Evolutionary conservation across 2,113 vertebrate genomes (phyloP), one percentile per base, ranked within the genome.

Genomic region (Eulemur rufifrons): DNA sequence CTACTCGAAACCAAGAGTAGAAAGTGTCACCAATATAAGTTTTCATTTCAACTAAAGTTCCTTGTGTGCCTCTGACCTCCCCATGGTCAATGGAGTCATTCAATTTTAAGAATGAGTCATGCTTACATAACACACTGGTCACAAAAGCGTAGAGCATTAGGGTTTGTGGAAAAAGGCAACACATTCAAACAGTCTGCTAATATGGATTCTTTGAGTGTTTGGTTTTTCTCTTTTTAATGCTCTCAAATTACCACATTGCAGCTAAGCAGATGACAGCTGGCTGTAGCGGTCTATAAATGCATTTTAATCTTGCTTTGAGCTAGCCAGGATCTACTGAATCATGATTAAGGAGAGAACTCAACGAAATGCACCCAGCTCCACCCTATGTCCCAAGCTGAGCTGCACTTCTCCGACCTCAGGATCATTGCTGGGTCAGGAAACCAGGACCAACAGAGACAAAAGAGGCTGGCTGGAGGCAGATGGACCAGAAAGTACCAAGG

Each of bases 201-300:
- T 29, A 83, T 52, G 27, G 45, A 83, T 42, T 54, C 61, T n/a
- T 78, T 11, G 32, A 34, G 29, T 39, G 66, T 68, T 69, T 39
- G 34, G 5, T 42, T 37, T 34, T 69, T 14, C 39, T 68, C 18
- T 39, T 63, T 68, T 88, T 68, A 69, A 37, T 82, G 42, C 37
- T 92, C 29, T 96, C 92, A 37, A 29, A 78, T 89, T 10, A 80
- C 61, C 74, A 78, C 34, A n/a, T 11, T 61, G 54, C 52, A 64
- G 73, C n/a, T 64, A 27, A 94, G 54, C 71, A 61, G 78, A 42
- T 66, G 84, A 69, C 56, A 69, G 89, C 63, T 82, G 50, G 56
- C 68, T n/a, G 2, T 32, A 37, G 50, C 66, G 39, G 81, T 91
- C 73, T 92, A 20, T 73, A 69, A 71, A 85, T 45, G 92, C 69